Base-by-base conservation (phyloP, 2,888 invertebrate genomes). In the Ophion ventricosus region DNA sequence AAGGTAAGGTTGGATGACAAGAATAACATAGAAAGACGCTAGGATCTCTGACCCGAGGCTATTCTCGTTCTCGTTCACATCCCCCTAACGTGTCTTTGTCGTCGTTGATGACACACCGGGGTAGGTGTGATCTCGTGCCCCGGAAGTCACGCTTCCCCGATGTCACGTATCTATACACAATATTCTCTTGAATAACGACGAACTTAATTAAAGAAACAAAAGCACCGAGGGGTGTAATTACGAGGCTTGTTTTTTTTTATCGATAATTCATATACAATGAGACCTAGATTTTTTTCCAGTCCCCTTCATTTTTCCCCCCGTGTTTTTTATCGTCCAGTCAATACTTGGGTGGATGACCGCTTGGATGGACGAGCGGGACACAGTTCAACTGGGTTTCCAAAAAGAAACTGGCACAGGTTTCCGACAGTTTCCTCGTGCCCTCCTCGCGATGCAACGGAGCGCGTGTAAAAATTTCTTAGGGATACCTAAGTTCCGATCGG, bases 11-110 rank as follows among this genome's bases (percentile, higher is more conserved):
- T 10, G 49, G 69, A 20, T 57, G 69, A 81, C 81, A 70, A 80
- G 73, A 73, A 84, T 84, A 84, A 84, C 77, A 80, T 57, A 57
- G 75, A 66, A 83, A 80, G 80, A 77, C 49, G 61, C 49, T 25
- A 29, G 54, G 69, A 79, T 29, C 73, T 77, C 73, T 80, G 69
- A 56, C 67, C 69, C 63, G 67, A 56, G 80, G 76, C 77, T 77
- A 61, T 77, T 29, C 69, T 20, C 67, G 29, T 61, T 70, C 76
- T 61, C 72, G 43, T 73, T 69, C 69, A 43, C 69, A 25, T 64
- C 69, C 64, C 10, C 26, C 61, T 23, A 63, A 29, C 59, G 56
- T 61, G 20, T 76, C 61, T 64, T 72, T 54, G 43, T 74, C 82
- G 14, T 43, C 54, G 43, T 74, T 35, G 67, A n/a, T 49, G 66